A percentile compares a stretch with the other conserved stretches of the same genome.
phyloP scores from a whole-genome alignment of 2,113 vertebrate species.

The Scytalopus superciliaris region DNA sequence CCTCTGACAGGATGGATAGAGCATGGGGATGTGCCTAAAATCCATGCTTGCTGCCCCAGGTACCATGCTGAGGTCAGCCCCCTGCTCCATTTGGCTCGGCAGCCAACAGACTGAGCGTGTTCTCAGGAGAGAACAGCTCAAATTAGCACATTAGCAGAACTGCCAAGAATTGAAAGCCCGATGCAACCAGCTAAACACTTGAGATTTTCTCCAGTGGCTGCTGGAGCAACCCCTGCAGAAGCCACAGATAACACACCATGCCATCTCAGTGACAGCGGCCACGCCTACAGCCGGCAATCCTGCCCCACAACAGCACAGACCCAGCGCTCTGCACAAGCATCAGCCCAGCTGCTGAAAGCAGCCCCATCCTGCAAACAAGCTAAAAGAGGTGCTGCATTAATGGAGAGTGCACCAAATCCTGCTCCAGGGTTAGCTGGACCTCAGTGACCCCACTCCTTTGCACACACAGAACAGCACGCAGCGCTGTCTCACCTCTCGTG shows the following conservation, averaged over 20 bases:
- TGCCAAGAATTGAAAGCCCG: slow-evolving; percentile 43
- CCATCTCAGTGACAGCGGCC: fast-evolving
- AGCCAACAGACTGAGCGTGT: not conserved
- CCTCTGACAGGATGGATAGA: not conserved
- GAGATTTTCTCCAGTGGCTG: slow-evolving; percentile 19
- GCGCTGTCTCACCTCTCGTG: not conserved
- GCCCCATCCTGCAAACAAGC: not conserved
- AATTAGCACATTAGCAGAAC: slow-evolving; percentile 46
- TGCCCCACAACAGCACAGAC: not conserved
- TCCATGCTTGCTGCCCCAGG: not conserved
- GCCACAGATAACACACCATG: not conserved
- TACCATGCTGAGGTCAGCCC: not conserved
- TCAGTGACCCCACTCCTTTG: fast-evolving
- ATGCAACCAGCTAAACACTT: slow-evolving; percentile 2
- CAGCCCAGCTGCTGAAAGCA: not conserved
- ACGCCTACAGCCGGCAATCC: not conserved
- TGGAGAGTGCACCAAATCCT: not conserved
- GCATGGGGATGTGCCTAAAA: not conserved
- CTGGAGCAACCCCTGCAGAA: not conserved
- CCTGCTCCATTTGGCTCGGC: not conserved
- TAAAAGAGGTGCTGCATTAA: not conserved
- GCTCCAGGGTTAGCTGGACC: not conserved
- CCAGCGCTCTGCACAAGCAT: not conserved
- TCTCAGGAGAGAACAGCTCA: not conserved
- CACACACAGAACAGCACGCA: not conserved